phyloP scores from a whole-genome alignment of 2,797 vertebrate species.

The Nannoperca obscura region DNA sequence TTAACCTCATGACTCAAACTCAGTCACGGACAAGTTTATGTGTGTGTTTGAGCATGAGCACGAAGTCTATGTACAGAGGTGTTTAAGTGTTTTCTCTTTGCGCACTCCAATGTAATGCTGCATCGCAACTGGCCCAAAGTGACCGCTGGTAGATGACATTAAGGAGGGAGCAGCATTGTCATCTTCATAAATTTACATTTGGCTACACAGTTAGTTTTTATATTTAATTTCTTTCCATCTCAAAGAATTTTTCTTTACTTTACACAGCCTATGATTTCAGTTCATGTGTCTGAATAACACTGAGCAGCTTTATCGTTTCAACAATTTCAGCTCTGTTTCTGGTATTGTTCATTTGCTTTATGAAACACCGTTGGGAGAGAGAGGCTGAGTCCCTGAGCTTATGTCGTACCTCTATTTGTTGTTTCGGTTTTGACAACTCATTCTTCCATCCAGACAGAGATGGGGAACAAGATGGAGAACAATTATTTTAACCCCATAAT shows the following conservation, averaged over 20 bases:
- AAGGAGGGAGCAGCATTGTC: neutral
- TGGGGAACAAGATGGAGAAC: neutral
- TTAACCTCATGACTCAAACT: constrained; percentile 27
- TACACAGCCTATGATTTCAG: neutral
- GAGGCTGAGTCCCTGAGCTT: constrained; percentile 31
- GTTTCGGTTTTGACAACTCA: constrained; percentile 27
- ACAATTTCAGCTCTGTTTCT: constrained; percentile 11
- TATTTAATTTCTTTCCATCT: neutral
- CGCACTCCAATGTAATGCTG: neutral
- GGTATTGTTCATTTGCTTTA: constrained; percentile 34
- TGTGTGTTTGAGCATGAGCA: neutral
- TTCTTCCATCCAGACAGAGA: constrained; percentile 6
- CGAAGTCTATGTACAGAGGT: constrained; percentile 11
- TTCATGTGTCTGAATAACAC: neutral
- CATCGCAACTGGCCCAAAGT: neutral
- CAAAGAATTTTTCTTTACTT: neutral
- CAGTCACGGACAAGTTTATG: constrained; percentile 23
- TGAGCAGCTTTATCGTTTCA: constrained; percentile 3
- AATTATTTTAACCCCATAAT: constrained; percentile 1
- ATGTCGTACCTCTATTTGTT: constrained; percentile 38
- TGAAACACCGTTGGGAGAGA: constrained; percentile 19
- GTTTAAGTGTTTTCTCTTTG: constrained; percentile 5
- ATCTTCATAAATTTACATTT: neutral
- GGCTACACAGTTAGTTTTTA: neutral
- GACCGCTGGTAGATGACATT: neutral